Evolutionary conservation across 2,113 vertebrate species (phyloP).

Genomic region (Xiphophorus maculatus): DNA sequence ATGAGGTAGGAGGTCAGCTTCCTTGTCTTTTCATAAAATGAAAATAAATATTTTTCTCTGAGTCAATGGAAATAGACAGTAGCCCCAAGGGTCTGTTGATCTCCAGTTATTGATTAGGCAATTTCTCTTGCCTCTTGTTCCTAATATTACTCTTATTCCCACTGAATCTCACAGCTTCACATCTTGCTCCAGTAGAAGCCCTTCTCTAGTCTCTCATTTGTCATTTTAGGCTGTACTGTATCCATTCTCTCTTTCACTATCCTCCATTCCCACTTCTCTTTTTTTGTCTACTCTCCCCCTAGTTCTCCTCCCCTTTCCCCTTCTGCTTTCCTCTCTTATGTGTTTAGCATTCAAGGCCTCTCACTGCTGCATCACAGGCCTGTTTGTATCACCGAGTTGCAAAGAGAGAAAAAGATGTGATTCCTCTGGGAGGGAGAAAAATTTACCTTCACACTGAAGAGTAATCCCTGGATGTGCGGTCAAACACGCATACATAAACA

Average conservation of each 20-base stretch:
- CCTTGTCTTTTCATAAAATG: conserved; percentile 39
- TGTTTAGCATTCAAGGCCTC: conserved; percentile 76
- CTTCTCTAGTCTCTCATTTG: conserved; percentile 47
- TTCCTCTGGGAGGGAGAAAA: conserved; percentile 40
- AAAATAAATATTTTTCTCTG: conserved; percentile 47
- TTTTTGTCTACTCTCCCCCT: conserved; percentile 18
- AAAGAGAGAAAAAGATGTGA: conserved; percentile 39
- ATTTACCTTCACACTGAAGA: conserved; percentile 37
- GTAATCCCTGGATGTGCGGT: conserved; percentile 11
- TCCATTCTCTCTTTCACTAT: conserved; percentile 25
- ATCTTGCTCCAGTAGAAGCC: conserved; percentile 24
- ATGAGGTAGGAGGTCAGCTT: conserved; percentile 19
- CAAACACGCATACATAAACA: conserved; percentile 9
- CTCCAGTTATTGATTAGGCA: conserved; percentile 36
- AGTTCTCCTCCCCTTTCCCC: conserved; percentile 1
- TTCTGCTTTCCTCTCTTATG: conserved; percentile 48
- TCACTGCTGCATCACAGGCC: conserved; percentile 71
- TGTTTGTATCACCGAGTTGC: conserved; percentile 68
- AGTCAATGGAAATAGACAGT: conserved; percentile 54
- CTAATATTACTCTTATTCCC: conserved; percentile 12
- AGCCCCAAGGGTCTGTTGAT: conserved; percentile 55
- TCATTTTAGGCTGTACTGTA: conserved; percentile 37
- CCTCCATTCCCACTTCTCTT: conserved; percentile 35
- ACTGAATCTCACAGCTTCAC: conserved; percentile 20
- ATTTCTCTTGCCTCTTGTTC: conserved; percentile 37